A percentile compares a stretch with the other conserved stretches of the same genome.
These are phyloP conservation scores for Oscheius sp. DNA, from an alignment of 2,888 invertebrate genomes.

Conservation along the genomic window DNA sequence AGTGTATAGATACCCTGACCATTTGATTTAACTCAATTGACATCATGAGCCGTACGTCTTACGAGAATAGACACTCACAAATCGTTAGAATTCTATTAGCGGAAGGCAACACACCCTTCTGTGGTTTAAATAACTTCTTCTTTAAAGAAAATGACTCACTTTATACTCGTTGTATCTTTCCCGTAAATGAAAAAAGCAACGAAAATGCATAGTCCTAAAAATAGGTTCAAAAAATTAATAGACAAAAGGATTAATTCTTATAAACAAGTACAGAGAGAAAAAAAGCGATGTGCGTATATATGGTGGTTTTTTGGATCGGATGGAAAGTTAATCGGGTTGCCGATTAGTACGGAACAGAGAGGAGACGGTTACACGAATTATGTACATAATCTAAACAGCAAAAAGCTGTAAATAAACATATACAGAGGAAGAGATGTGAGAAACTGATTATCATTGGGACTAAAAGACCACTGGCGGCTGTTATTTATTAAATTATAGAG, in stretches of 20 bases:
- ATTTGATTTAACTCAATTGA: not conserved
- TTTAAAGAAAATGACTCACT: conserved; percentile 7
- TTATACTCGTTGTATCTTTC: conserved; percentile 7
- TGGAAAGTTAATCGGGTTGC: not conserved
- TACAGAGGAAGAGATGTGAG: too few relatives aligned
- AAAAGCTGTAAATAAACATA: too few relatives aligned
- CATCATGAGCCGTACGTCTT: conserved; percentile 5
- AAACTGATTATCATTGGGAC: too few relatives aligned
- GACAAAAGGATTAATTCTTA: not conserved
- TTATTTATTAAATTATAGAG: too few relatives aligned
- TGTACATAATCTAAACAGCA: too few relatives aligned
- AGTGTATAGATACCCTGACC: too few relatives aligned
- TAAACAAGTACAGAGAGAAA: too few relatives aligned
- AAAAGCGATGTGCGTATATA: not conserved
- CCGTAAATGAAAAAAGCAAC: conserved; percentile 9
- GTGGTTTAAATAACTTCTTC: conserved; percentile 18
- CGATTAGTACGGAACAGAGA: too few relatives aligned
- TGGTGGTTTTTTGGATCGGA: not conserved
- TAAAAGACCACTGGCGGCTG: too few relatives aligned
- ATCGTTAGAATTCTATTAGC: conserved; percentile 38
- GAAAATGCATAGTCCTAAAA: conserved; percentile 8
- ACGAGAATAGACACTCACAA: conserved; percentile 14
- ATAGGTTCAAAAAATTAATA: not conserved
- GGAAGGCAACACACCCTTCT: conserved; percentile 10
- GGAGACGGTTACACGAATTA: too few relatives aligned